These are phyloP conservation scores for Chaenodraco wilsoni DNA, from an alignment of 2,797 vertebrate species.

Conservation along the genomic window DNA sequence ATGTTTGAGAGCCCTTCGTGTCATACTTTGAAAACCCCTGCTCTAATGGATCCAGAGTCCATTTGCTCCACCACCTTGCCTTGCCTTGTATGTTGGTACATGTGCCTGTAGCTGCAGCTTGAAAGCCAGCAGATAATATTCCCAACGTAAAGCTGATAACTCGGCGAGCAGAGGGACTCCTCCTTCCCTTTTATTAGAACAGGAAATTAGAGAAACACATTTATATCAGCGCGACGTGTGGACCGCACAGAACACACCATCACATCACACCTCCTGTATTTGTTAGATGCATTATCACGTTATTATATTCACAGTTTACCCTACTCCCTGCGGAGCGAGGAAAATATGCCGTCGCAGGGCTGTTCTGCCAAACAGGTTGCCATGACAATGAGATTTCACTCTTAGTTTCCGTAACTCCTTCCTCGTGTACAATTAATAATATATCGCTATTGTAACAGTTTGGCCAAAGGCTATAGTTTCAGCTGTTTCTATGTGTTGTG, in stretches of 20 bases:
- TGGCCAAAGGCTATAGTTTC: constrained; percentile 20
- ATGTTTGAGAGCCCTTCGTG: not conserved
- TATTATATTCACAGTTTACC: constrained; percentile 81
- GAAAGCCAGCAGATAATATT: constrained; percentile 17
- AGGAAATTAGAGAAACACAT: constrained; percentile 65
- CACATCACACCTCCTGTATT: constrained; percentile 72
- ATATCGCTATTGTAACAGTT: constrained; percentile 29
- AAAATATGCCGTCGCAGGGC: constrained; percentile 57
- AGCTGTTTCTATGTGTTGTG: constrained; percentile 16
- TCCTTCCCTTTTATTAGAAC: constrained; percentile 26
- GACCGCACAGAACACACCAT: constrained; percentile 45
- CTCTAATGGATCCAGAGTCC: not conserved
- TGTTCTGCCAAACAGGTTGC: constrained; percentile 73
- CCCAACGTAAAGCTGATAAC: constrained; percentile 30
- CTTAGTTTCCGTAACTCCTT: constrained; percentile 31
- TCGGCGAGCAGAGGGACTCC: constrained; percentile 28
- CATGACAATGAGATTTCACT: constrained; percentile 68
- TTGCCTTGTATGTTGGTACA: not conserved
- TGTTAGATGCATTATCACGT: constrained; percentile 77
- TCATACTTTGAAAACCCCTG: not conserved
- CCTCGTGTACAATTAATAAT: constrained; percentile 35
- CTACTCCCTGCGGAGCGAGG: constrained; percentile 66
- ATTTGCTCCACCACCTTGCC: not conserved
- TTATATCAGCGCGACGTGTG: constrained; percentile 35
- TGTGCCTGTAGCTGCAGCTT: not conserved